These are phyloP conservation scores for Lepus townsendii DNA, from an alignment of 2,797 vertebrate genomes.

Conservation along the genomic window DNA sequence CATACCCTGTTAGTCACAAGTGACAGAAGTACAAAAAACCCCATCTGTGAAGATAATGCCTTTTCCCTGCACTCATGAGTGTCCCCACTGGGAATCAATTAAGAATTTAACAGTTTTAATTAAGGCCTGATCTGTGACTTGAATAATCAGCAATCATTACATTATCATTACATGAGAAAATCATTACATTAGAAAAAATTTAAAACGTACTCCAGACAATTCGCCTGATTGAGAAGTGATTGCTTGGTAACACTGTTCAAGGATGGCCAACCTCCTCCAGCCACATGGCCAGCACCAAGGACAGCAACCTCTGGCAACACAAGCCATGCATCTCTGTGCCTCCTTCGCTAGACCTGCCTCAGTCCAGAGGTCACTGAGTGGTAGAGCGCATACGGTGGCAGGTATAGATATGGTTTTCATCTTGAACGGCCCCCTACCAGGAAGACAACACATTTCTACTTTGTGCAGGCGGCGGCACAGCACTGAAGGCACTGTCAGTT, in stretches of 20 bases:
- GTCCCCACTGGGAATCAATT: not conserved
- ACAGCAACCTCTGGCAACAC: not conserved
- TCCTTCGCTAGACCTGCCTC: not conserved
- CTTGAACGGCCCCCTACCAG: too few species aligned
- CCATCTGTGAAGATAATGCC: not conserved
- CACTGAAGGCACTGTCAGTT: not conserved
- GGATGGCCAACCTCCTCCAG: not conserved
- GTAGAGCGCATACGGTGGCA: fast-evolving
- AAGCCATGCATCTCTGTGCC: too few species aligned
- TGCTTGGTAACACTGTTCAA: not conserved
- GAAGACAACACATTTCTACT: too few species aligned
- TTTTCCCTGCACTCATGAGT: not conserved
- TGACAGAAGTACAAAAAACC: not conserved
- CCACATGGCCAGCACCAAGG: fast-evolving
- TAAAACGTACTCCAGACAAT: not conserved
- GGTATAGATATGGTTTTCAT: not conserved
- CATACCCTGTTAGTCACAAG: not conserved
- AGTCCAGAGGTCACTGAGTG: not conserved
- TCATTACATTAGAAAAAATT: conserved; percentile 18
- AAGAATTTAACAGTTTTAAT: conserved; percentile 52
- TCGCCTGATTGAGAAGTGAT: not conserved
- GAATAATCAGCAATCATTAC: conserved; percentile 33
- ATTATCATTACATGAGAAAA: conserved; percentile 24
- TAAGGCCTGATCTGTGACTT: not conserved
- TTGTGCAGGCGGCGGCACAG: not conserved